Conservation (phyloP, 2,113 vertebrate species). For the Lophotis ruficrista region DNA sequence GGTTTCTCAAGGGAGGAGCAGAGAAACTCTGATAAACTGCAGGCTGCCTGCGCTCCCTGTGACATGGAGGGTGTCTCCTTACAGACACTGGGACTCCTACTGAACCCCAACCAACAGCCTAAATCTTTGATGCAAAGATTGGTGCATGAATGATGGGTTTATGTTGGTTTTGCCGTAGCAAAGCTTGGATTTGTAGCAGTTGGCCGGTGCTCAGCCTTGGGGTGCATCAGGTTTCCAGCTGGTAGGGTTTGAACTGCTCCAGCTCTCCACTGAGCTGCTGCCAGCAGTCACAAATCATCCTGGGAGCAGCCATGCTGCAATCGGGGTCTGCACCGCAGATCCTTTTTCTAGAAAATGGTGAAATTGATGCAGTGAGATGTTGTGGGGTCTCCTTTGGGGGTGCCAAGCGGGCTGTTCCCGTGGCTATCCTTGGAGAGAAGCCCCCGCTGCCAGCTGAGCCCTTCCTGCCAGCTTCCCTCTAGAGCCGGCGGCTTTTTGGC, state of each 20-base stretch:
- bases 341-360: not conserved
- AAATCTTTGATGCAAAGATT: no score
- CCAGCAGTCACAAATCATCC: no score
- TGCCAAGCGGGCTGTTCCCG: not conserved
- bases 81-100: not conserved
- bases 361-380: not conserved
- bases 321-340: not conserved
- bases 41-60: not conserved
- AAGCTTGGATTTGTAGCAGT: not conserved
- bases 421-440: not conserved
- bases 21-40: not conserved
- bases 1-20: not conserved
- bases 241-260: not conserved
- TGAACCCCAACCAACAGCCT: not conserved
- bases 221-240: not conserved
- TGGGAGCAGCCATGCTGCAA: not conserved
- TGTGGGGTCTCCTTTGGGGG: not conserved
- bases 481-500: not conserved
- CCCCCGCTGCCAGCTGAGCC: not conserved
- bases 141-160: not conserved
- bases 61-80: rapidly evolving
- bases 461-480: not conserved
- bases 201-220: not conserved
- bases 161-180: not conserved
- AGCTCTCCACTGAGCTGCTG: not conserved